Percentiles rank a stretch among this genome's conserved stretches.
Conservation (phyloP, 2,888 invertebrate genomes). For the Tortricodes alternella region DNA sequence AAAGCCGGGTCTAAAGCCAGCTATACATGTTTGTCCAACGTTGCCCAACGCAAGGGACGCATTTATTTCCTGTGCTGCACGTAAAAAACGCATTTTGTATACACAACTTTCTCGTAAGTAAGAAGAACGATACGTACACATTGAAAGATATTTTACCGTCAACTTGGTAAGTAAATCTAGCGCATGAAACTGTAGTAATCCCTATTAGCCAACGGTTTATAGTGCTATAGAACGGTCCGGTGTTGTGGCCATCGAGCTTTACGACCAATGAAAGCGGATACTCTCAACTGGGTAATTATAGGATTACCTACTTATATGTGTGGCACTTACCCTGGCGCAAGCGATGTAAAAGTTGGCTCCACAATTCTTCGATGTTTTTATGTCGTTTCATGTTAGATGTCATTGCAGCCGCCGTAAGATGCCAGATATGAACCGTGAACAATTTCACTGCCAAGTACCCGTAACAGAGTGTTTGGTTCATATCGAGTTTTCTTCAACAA, state of each 20-base stretch:
- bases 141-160: constrained; percentile 37
- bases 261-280: constrained; percentile 75
- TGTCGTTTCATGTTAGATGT: too few relatives aligned
- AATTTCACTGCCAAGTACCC: too few relatives aligned
- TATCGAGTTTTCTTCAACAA: too few relatives aligned
- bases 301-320: constrained; percentile 72
- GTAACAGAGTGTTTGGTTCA: too few relatives aligned
- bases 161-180: constrained; percentile 60
- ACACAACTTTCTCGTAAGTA: neutral
- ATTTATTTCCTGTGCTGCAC: too few relatives aligned
- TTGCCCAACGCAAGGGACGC: too few relatives aligned
- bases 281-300: constrained; percentile 69
- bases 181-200: constrained; percentile 67
- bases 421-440: too few relatives aligned
- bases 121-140: constrained; percentile 14
- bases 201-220: constrained; percentile 75
- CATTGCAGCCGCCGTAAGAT: too few relatives aligned
- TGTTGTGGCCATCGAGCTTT: constrained; percentile 71
- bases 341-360: constrained; percentile 2
- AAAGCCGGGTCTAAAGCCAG: too few relatives aligned
- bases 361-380: neutral
- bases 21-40: too few relatives aligned
- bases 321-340: constrained; percentile 21
- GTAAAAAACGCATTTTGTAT: too few relatives aligned
- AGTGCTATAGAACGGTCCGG: constrained; percentile 65